These are phyloP conservation scores for Unio delphinus DNA, from an alignment of 2,888 invertebrate genomes.

Conservation along the genomic window DNA sequence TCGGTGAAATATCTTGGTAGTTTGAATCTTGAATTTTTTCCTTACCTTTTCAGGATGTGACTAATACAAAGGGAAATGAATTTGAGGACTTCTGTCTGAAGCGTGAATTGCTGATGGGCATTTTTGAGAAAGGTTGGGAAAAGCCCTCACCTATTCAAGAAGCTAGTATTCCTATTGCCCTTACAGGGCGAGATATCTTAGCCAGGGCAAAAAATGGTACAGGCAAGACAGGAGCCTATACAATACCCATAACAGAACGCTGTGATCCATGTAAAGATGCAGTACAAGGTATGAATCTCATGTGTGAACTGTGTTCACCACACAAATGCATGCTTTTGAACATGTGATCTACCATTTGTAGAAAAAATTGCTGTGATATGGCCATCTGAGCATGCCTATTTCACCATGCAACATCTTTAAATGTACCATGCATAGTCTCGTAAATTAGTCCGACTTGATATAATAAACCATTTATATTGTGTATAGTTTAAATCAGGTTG, in stretches of 20 bases:
- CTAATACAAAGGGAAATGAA: slow-evolving; percentile 98
- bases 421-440: no score
- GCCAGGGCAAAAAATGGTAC: slow-evolving; percentile 99
- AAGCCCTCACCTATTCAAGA: slow-evolving; percentile 99
- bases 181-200: slow-evolving; percentile 96
- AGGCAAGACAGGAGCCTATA: slow-evolving; percentile 99
- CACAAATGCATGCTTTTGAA: no score
- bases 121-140: slow-evolving; percentile 99
- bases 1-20: background rate
- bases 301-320: no score
- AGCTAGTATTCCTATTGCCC: slow-evolving; percentile 94
- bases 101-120: slow-evolving; percentile 98
- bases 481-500: no score
- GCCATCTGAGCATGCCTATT: no score
- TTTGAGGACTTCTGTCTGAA: slow-evolving; percentile 99
- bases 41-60: slow-evolving; percentile 86
- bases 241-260: slow-evolving; percentile 98
- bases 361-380: no score
- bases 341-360: no score
- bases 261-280: slow-evolving; percentile 83
- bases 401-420: no score
- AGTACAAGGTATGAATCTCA: slow-evolving; percentile 81
- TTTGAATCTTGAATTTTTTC: background rate
- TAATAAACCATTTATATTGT: no score
- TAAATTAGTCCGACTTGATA: no score